These are phyloP conservation scores for Propithecus perrieri DNA, from an alignment of 2,797 vertebrate genomes.

Conservation along the genomic window DNA sequence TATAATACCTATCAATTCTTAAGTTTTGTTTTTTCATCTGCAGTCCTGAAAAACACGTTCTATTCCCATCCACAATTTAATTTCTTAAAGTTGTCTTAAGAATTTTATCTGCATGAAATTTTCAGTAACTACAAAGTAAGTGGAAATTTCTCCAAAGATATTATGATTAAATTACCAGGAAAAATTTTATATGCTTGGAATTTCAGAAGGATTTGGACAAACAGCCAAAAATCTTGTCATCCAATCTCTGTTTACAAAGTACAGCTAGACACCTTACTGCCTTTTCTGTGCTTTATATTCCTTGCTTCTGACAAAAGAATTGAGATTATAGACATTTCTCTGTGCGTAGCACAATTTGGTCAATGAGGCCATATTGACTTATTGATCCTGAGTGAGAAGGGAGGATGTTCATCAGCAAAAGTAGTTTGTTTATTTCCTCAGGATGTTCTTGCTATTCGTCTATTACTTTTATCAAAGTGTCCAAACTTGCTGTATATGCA, in stretches of 20 bases:
- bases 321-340: neutral
- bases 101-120: conserved; percentile 83
- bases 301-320: neutral
- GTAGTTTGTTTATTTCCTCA: neutral
- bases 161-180: conserved; percentile 71
- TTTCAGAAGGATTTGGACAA: conserved; percentile 25
- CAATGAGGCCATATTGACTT: neutral
- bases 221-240: neutral
- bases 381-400: neutral
- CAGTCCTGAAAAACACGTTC: conserved; percentile 81
- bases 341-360: neutral
- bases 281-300: neutral
- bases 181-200: conserved; percentile 33
- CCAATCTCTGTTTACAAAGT: neutral
- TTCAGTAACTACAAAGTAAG: conserved; percentile 67
- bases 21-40: conserved; percentile 74
- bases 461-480: neutral
- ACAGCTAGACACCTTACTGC: neutral
- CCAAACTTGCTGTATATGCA: neutral
- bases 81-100: conserved; percentile 85
- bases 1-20: conserved; percentile 49
- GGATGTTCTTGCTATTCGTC: neutral
- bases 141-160: conserved; percentile 80
- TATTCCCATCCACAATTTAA: conserved; percentile 69
- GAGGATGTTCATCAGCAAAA: neutral